Evolutionary conservation across 1,140 invertebrate species (phyloP), one percentile per base, ranked within the genome.

Genomic region (Macrosteles quadrilineatus): DNA sequence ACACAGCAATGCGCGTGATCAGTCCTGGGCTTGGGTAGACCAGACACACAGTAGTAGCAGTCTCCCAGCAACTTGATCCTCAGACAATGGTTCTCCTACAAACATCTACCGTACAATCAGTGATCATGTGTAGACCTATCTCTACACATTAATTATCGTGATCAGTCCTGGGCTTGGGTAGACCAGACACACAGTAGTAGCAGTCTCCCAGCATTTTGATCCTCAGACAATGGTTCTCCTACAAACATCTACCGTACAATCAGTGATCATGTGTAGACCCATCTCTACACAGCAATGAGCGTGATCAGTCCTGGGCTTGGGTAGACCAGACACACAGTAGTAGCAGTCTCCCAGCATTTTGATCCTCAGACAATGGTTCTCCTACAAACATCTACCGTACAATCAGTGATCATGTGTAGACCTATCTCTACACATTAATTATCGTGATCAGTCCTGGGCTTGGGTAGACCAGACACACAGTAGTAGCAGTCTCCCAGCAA

Each of bases 111-210:
- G 21, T 43, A 43, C 36, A 43, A 9, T 43, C 17, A 74, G 93
- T 89, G 75, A 98, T 97, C 96, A 98, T 98, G 77, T 97, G 93
- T 0, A 98, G 85, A 0, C 96, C 97, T 90, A 98, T 97, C 83
- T 98, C 95, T 11, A 98, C 95, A 80, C 93, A 95, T 81, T 95
- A 98, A 70, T 93, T 89, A 11, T 96, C 96, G 83, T 98, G 97
- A 84, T 98, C 95, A 43, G 85, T 78, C 45, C 95, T 84, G 1
- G 90, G 86, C 72, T 88, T 91, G 14, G 93, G 93, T 62, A 96
- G 83, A 32, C 93, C 93, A 72, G 90, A 94, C 23, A 98, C 94
- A 79, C 96, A 98, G 82, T 98, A 98, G 79, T 98, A 98, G 80
- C 96, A 98, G 81, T 98, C 97, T 4, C 96, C 96, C 30, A 98